phyloP scores from a whole-genome alignment of 2,113 vertebrate genomes.

The Labrus mixtus region DNA sequence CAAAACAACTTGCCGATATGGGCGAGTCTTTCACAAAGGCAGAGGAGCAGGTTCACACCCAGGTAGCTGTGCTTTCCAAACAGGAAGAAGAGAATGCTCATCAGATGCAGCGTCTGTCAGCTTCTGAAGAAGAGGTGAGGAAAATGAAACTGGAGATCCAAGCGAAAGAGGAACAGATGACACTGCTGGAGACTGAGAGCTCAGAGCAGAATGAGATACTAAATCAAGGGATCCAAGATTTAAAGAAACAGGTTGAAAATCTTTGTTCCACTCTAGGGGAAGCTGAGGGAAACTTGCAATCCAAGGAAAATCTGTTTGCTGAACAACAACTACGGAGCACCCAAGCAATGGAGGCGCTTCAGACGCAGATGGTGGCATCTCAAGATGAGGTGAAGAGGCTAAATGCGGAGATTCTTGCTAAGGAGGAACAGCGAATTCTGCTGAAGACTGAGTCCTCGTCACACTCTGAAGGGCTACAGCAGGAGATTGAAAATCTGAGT shows the following conservation, averaged over 20 bases:
- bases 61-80: background rate
- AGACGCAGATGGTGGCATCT: conserved; percentile 39
- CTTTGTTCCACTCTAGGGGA: conserved; percentile 72
- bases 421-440: conserved; percentile 40
- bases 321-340: conserved; percentile 41
- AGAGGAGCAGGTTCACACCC: conserved; percentile 47
- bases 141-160: conserved; percentile 25
- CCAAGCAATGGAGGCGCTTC: conserved; percentile 11
- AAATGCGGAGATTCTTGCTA: conserved; percentile 40
- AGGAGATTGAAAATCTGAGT: conserved; percentile 40
- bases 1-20: conserved; percentile 69
- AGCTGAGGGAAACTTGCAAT: conserved; percentile 73
- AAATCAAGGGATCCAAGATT: conserved; percentile 61
- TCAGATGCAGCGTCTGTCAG: conserved; percentile 59
- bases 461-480: conserved; percentile 16
- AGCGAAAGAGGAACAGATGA: conserved; percentile 45
- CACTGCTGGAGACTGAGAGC: background rate
- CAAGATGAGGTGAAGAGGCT: conserved; percentile 55
- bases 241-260: conserved; percentile 77
- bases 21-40: conserved; percentile 52
- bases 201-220: conserved; percentile 3
- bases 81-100: conserved; percentile 50
- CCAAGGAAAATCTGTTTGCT: conserved; percentile 45
- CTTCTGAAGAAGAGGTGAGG: conserved; percentile 23
- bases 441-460: conserved; percentile 30